phyloP scores from a whole-genome alignment of 1,140 invertebrate species.

The Drosophila obscura region DNA sequence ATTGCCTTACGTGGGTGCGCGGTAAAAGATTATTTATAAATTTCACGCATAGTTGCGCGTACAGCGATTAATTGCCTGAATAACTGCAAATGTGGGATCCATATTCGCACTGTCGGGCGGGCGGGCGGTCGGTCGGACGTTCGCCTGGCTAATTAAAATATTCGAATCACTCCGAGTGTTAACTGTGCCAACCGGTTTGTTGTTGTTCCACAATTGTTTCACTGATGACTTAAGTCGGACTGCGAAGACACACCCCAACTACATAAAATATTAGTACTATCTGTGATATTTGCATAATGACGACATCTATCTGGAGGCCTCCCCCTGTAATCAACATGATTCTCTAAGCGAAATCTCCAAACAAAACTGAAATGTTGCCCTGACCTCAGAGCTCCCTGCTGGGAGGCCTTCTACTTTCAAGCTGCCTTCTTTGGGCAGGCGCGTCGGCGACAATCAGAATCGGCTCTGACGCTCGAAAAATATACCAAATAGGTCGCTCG shows the following conservation, averaged over 20 bases:
- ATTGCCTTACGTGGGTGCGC: slow-evolving; percentile 51
- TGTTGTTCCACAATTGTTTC: slow-evolving; percentile 30
- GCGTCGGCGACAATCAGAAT: slow-evolving; percentile 12
- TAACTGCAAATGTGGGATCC: slow-evolving; percentile 13
- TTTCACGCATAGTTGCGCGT: slow-evolving; percentile 21
- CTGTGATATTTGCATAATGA: slow-evolving; percentile 58
- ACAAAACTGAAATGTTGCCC: no score
- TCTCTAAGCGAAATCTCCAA: slow-evolving; percentile 15
- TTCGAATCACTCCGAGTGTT: slow-evolving; percentile 12
- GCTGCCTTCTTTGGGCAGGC: slow-evolving; percentile 35
- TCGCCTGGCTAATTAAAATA: slow-evolving; percentile 12
- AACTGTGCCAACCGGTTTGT: slow-evolving; percentile 48
- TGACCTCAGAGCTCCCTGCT: no score
- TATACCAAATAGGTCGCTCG: slow-evolving; percentile 50
- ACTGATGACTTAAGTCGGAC: slow-evolving; percentile 42
- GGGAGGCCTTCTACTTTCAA: slow-evolving; percentile 4
- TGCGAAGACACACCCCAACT: slow-evolving; percentile 37
- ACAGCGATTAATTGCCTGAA: slow-evolving; percentile 21
- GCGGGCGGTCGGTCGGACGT: background rate
- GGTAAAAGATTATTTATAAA: slow-evolving; percentile 46
- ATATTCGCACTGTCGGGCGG: background rate
- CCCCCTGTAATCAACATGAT: slow-evolving; percentile 13
- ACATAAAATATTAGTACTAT: slow-evolving; percentile 6
- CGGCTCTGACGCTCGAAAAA: slow-evolving; percentile 43
- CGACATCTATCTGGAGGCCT: slow-evolving; percentile 36